Evolutionary conservation across 1,140 invertebrate species (phyloP), one percentile per base, ranked within the genome.

Genomic region (Caenorhabditis tropicalis): DNA sequence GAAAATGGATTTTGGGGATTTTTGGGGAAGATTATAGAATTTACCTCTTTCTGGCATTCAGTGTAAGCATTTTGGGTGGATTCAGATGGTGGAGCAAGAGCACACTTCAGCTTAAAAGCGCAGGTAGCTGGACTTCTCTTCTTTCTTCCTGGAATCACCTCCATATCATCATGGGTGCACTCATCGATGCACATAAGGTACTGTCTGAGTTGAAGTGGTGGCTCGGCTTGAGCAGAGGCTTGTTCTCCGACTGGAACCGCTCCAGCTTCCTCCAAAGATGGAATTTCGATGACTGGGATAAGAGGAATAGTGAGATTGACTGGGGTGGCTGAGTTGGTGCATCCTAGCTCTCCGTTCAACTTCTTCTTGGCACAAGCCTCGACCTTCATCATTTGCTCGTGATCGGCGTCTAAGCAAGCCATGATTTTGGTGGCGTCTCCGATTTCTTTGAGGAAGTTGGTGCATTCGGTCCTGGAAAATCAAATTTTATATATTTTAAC

Each of bases 71-170:
- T 49, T 80, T 90, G 89, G n/a, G 82, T 83, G 12, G 82, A 53
- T 29, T 89, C 86, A 65, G 88, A 85, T 19, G 89, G 89, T 43
- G 89, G 90, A 31, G 88, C 88, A 39, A 90, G 87, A 24, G 89
- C 90, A 74, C 89, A 90, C 90, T 88, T 81, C 3, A 90, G 74
- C 86, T 91, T 91, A 83, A 90, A 86, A 48, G 90, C 90, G 82
- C 90, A 91, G 49, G 88, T 89, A 29, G 90, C 79, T 29, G 90
- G 85, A 21, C 70, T 82, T 39, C 89, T 46, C 60, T 86, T 86
- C 48, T 81, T 79, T 51, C 56, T 82, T 65, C 79, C 79, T 46
- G 79, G 84, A 53, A 85, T 81, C 0, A 82, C 39, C 19, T 90
- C 87, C 46, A 88, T 82, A 33, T 89, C 87, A 6, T 88, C 49